Conservation (phyloP, 92 coral and sea anemone species). For the Parazoanthus atlanticus region DNA sequence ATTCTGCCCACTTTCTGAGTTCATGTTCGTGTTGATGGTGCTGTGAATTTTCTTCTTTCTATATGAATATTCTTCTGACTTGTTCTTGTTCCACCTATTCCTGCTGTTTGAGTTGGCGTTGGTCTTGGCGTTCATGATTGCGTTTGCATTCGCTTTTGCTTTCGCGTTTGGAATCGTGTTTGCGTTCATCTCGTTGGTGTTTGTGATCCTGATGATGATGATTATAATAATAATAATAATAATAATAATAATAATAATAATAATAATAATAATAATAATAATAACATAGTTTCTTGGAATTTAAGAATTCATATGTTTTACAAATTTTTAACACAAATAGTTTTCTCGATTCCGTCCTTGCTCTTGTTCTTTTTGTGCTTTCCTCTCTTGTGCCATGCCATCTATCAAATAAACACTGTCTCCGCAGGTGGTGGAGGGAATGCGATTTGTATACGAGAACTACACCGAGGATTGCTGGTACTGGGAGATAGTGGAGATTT, state of each 20-base stretch:
- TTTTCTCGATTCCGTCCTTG: background rate
- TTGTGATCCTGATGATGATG: too few relatives aligned
- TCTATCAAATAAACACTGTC: conserved; percentile 23
- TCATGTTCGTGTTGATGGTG: too few relatives aligned
- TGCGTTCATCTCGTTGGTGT: too few relatives aligned
- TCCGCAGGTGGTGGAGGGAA: conserved; percentile 65
- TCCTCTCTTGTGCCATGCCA: background rate
- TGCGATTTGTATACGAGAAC: conserved; percentile 82
- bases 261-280: too few relatives aligned
- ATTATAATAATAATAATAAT: too few relatives aligned
- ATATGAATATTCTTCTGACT: too few relatives aligned
- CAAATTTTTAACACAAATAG: too few relatives aligned
- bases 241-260: too few relatives aligned
- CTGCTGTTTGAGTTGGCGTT: background rate
- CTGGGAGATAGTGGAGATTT: conserved; percentile 79
- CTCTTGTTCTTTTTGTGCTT: background rate
- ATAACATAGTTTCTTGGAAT: too few relatives aligned
- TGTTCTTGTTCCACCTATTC: background rate
- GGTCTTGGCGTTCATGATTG: background rate
- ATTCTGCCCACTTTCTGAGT: too few relatives aligned
- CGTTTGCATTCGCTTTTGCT: background rate
- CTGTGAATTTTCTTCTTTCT: too few relatives aligned
- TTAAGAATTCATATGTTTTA: too few relatives aligned
- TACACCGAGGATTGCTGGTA: conserved; percentile 74
- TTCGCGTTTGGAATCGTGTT: background rate